Evolutionary conservation across 2,113 vertebrate species (phyloP), one percentile per base, ranked within the genome.

Genomic region (Paratilapia polleni): DNA sequence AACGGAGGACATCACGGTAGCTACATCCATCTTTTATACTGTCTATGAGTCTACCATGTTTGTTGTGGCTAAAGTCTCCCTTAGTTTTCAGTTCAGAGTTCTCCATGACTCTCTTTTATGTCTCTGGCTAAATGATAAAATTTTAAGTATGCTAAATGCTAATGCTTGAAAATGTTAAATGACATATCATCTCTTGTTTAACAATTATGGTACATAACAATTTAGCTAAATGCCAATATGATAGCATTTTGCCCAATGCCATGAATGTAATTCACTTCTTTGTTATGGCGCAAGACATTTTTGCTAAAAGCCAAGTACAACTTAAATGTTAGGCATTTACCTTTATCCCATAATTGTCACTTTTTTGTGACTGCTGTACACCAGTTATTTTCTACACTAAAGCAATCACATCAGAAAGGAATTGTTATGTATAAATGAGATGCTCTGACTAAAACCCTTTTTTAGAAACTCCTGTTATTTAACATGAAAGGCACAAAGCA

Each of bases 401-500:
- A 47, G 14, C 24, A 36, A 36, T 36, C 36, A 47, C 64, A 47
- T 47, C 41, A 26, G 47, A 68, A 68, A 26, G 41, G 22, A 68
- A 70, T 49, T 49, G 22, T 49, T 7, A 28, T 28, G 41, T 49
- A 43, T 49, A 28, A 68, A 28, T 49, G 2, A 70, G 26, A 70
- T 70, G 8, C 26, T 8, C 10, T 52, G 17, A 54, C 43, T 73
- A 52, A 70, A 73, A 52, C 43, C 19, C 49, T 73, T 52, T 31
- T 41, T 52, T 31, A 11, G 26, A 52, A 73, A 52, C 47, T 31
- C 47, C 47, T 75, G 34, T 49, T 54, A 83, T 76, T 80, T 24
- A 77, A 81, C 19, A 66, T 52, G 9, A 75, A 63, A 56, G 54
- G 20, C 75, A 62, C 52, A 34, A 79, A 84, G 38, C 6, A 56